These are phyloP conservation scores for Colletes latitarsis DNA, from an alignment of 1,140 invertebrate genomes.

Conservation along the genomic window DNA sequence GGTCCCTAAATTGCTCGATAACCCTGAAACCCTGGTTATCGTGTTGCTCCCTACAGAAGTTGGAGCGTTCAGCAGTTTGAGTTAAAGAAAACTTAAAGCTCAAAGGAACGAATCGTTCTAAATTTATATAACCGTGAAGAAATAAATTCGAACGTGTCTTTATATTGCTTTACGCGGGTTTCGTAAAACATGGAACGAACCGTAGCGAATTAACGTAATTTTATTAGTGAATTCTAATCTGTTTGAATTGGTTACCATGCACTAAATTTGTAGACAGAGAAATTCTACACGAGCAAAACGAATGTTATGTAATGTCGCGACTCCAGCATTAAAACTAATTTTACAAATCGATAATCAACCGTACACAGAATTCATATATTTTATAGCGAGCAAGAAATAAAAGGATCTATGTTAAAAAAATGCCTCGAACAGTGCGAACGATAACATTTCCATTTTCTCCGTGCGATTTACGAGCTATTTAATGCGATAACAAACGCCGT, in stretches of 20 bases:
- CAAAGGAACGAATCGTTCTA: neutral
- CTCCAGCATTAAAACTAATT: neutral
- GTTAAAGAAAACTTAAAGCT: neutral
- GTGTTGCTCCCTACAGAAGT: neutral
- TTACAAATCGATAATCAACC: neutral
- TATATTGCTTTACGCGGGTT: neutral
- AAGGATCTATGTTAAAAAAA: neutral
- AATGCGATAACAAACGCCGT: conserved; percentile 1
- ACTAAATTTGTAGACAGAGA: neutral
- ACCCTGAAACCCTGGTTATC: conserved; percentile 9
- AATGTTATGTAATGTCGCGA: neutral
- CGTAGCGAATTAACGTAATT: neutral
- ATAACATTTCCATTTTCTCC: conserved; percentile 2
- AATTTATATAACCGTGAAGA: neutral
- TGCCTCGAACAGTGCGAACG: neutral
- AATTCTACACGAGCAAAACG: neutral
- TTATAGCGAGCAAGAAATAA: neutral
- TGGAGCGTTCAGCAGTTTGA: too few relatives aligned
- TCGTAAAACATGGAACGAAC: neutral
- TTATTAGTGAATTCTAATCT: neutral
- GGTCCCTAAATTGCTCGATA: conserved; percentile 15
- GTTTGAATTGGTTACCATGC: neutral
- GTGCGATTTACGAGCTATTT: neutral
- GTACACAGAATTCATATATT: neutral
- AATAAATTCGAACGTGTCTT: neutral